A percentile compares a stretch with the other conserved stretches of the same genome.
Evolutionary conservation across 2,113 vertebrate genomes (phyloP).

Genomic region (Passerina amoena): DNA sequence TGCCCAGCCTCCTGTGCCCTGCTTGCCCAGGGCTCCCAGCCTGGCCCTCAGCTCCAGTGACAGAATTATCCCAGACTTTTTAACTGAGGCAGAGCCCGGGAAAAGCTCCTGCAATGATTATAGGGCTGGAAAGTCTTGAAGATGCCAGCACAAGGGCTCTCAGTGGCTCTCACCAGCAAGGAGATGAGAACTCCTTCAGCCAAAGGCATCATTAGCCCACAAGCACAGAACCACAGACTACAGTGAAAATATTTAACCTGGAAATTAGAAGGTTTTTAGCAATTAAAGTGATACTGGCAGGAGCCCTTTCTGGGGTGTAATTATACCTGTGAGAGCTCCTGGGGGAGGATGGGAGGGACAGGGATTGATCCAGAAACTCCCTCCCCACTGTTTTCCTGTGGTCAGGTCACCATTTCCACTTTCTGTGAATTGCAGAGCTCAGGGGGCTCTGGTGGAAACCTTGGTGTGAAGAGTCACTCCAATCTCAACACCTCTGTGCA

Average conservation of each 20-base stretch:
- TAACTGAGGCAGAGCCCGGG: background rate
- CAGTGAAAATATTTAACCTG: slow-evolving; percentile 14
- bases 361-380: background rate
- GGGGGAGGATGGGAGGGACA: background rate
- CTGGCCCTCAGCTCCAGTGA: background rate
- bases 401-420: background rate
- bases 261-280: background rate
- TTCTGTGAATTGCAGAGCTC: background rate
- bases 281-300: background rate
- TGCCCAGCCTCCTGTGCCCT: background rate
- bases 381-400: background rate
- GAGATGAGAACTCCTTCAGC: background rate
- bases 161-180: background rate
- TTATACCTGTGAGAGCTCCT: accelerated
- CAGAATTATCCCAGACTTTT: background rate
- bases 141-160: background rate
- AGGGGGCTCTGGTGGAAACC: background rate
- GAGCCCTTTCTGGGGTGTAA: background rate
- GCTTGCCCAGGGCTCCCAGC: background rate
- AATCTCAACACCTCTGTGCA: background rate
- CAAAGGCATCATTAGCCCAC: background rate
- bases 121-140: background rate
- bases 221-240: background rate
- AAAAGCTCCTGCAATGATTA: background rate
- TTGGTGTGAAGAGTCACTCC: background rate